Evolutionary conservation across 1,140 invertebrate species (phyloP).

Genomic region (Plectrocnemia conspersa): DNA sequence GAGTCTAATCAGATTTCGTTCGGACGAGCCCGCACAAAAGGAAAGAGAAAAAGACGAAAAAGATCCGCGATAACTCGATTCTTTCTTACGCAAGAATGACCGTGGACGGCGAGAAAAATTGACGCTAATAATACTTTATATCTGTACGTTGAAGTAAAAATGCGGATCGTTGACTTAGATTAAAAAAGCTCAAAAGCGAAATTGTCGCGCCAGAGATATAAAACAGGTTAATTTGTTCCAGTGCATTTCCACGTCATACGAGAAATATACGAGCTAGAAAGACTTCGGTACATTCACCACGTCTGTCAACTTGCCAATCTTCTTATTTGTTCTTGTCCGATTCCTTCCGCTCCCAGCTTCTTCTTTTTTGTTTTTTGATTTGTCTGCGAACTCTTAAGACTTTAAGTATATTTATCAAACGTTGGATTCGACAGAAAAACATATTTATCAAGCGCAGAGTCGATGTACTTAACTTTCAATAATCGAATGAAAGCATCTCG

Average conservation of each 20-base stretch:
- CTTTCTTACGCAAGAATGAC: neutral
- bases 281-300: conserved; percentile 18
- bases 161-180: too few relatives aligned
- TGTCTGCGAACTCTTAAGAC: too few relatives aligned
- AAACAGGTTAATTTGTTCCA: conserved; percentile 5
- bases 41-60: too few relatives aligned
- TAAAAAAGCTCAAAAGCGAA: too few relatives aligned
- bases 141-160: too few relatives aligned
- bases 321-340: conserved; percentile 34
- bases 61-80: conserved; percentile 21
- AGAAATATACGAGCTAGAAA: neutral
- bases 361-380: conserved; percentile 20
- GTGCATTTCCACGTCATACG: neutral
- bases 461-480: too few relatives aligned
- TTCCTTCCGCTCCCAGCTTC: conserved; percentile 20
- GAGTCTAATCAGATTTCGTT: conserved; percentile 21
- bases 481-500: too few relatives aligned
- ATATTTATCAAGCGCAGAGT: too few relatives aligned
- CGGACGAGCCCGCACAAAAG: conserved; percentile 4
- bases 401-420: too few relatives aligned
- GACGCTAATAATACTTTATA: too few relatives aligned
- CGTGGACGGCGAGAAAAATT: neutral
- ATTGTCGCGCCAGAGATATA: neutral
- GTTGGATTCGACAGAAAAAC: too few relatives aligned
- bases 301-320: conserved; percentile 29